phyloP scores from a whole-genome alignment of 2,888 invertebrate genomes.

The Parthenolecanium corni region DNA sequence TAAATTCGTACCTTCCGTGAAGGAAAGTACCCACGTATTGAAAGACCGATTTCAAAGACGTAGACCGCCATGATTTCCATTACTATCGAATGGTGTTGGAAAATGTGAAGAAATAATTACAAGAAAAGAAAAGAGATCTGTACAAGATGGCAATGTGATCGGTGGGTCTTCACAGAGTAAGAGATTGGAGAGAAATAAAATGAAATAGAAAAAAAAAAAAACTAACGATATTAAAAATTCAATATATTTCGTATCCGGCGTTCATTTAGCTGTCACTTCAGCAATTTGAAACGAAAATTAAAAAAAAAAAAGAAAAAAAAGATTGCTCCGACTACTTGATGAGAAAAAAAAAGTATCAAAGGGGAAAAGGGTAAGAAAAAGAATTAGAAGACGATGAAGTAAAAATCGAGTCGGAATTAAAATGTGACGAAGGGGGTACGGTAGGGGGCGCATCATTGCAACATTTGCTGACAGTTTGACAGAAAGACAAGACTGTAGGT shows the following conservation, averaged over 20 bases:
- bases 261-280: conserved; percentile 26
- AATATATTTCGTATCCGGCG: conserved; percentile 26
- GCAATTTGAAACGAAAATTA: conserved; percentile 19
- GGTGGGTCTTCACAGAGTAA: not conserved
- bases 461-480: conserved; percentile 26
- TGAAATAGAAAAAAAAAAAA: not conserved
- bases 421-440: conserved; percentile 5
- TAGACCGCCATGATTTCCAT: no score
- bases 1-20: no score
- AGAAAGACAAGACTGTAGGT: conserved; percentile 27
- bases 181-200: no score
- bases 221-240: conserved; percentile 28
- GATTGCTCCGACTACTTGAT: conserved; percentile 2
- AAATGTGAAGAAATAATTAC: not conserved
- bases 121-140: not conserved
- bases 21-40: no score
- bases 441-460: conserved; percentile 8
- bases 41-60: no score
- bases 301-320: conserved; percentile 1
- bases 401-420: conserved; percentile 10
- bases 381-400: conserved; percentile 14
- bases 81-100: no score
- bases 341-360: not conserved
- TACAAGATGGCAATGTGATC: not conserved
- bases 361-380: not conserved